Conservation (phyloP, 2,797 vertebrate genomes). For the Ara ararauna region DNA sequence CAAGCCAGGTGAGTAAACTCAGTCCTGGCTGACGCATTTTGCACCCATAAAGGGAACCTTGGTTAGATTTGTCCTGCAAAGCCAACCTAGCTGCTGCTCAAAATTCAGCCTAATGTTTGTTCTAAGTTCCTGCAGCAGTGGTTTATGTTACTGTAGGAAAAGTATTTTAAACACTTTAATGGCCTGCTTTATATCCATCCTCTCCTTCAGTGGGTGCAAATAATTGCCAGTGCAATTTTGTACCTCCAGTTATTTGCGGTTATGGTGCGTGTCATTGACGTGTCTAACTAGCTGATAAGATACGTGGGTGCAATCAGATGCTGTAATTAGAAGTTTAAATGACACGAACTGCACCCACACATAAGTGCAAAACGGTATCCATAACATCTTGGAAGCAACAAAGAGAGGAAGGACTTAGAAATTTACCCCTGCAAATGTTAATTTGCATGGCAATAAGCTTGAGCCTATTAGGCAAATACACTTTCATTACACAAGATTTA, state of each 20-base stretch:
- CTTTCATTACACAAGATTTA: constrained; percentile 57
- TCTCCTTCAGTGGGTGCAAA: constrained; percentile 54
- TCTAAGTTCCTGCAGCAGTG: not conserved
- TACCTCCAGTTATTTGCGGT: constrained; percentile 60
- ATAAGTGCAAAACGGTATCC: constrained; percentile 53
- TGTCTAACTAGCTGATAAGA: constrained; percentile 67
- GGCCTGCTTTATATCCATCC: constrained; percentile 29
- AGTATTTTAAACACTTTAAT: constrained; percentile 60
- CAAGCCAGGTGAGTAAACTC: constrained; percentile 22
- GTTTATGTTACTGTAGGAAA: constrained; percentile 26
- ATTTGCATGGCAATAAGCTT: constrained; percentile 54
- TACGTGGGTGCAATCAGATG: constrained; percentile 64
- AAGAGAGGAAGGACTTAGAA: constrained; percentile 48
- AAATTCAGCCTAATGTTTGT: constrained; percentile 40
- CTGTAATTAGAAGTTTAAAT: constrained; percentile 69
- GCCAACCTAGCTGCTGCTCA: constrained; percentile 23
- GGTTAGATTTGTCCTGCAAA: not conserved
- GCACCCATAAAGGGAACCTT: constrained; percentile 8
- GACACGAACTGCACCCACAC: constrained; percentile 71
- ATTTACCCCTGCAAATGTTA: constrained; percentile 44
- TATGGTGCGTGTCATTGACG: constrained; percentile 38
- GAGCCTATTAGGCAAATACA: constrained; percentile 37
- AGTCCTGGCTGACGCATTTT: constrained; percentile 1
- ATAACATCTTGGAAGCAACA: constrained; percentile 52
- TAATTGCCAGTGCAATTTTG: constrained; percentile 55